A percentile compares a stretch with the other conserved stretches of the same genome.
phyloP scores from a whole-genome alignment of 1,140 invertebrate species.

The Cydia amplana region DNA sequence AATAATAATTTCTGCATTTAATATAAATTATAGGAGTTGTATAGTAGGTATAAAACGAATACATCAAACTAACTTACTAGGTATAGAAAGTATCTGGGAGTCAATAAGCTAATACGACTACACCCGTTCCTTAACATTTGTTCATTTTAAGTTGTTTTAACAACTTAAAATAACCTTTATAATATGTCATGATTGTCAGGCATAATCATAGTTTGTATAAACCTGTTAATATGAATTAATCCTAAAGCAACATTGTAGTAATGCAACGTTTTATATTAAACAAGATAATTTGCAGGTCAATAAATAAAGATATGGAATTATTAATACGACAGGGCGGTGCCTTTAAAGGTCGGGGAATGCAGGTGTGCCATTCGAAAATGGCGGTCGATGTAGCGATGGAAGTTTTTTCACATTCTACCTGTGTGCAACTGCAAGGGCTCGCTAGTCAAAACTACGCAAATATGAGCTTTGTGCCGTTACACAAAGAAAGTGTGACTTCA shows the following conservation, averaged over 20 bases:
- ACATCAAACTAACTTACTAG: not conserved
- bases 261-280: conserved; percentile 41
- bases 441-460: not conserved
- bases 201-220: not conserved
- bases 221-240: conserved; percentile 11
- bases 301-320: conserved; percentile 60
- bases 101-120: too few relatives aligned
- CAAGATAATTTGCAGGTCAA: conserved; percentile 47
- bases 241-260: conserved; percentile 50
- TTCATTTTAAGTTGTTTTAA: not conserved
- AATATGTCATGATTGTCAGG: not conserved
- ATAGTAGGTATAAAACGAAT: too few relatives aligned
- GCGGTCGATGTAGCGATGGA: not conserved
- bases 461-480: not conserved
- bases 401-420: conserved; percentile 16
- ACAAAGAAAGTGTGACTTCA: not conserved
- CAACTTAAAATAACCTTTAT: not conserved
- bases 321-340: conserved; percentile 53
- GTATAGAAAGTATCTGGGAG: not conserved
- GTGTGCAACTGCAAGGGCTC: not conserved
- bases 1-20: too few relatives aligned
- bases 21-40: too few relatives aligned
- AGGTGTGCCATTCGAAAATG: conserved; percentile 34
- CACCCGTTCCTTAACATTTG: not conserved
- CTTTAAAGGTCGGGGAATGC: not conserved